Base-by-base conservation (phyloP, 2,797 vertebrate genomes). In the Acanthornis magna region DNA sequence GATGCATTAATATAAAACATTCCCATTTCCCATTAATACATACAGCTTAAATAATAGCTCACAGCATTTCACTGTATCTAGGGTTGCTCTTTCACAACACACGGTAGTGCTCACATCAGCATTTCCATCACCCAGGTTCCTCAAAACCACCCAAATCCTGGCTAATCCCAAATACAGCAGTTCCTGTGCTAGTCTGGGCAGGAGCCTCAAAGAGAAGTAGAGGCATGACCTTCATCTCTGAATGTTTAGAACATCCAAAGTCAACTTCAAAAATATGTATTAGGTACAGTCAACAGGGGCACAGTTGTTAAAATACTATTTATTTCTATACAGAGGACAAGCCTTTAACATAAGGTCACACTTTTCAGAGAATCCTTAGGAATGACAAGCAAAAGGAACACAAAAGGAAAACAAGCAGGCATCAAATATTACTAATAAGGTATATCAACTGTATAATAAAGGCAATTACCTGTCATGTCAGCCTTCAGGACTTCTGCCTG, bases 401-500 rank as follows among this genome's bases (percentile, higher is more conserved):
- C n/a, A 10, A 65, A 47, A 91, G 29, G 7, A 89, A 94, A 79
- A 70, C 13, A 58, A 48, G 1, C 13, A 91, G 36, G 32, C 84
- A 60, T 29, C 8, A 75, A 82, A 23, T 81, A 85, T 91, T 81
- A 91, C 85, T 85, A 92, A 29, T 47, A 54, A 70, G 82, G 27
- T 54, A 36, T 23, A 88, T 42, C 29, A 79, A 10, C 29, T 38
- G n/a, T 60, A 51, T 45, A 93, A 91, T 73, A 96, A 92, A 94
- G 71, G 45, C 15, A 87, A 97, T 92, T 98, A 99, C 99, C 99
- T 98, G 99, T 99, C 99, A 99, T 99, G 97, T 99, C 99, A 98
- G 99, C 99, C 98, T 99, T 99, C 98, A 99, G 98, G 98, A 99
- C 99, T 98, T 99, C 99, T 98, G 99, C 99, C 99, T 99, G 99